Evolutionary conservation across 1,140 invertebrate genomes (phyloP).

Genomic region (Plectrocnemia conspersa): DNA sequence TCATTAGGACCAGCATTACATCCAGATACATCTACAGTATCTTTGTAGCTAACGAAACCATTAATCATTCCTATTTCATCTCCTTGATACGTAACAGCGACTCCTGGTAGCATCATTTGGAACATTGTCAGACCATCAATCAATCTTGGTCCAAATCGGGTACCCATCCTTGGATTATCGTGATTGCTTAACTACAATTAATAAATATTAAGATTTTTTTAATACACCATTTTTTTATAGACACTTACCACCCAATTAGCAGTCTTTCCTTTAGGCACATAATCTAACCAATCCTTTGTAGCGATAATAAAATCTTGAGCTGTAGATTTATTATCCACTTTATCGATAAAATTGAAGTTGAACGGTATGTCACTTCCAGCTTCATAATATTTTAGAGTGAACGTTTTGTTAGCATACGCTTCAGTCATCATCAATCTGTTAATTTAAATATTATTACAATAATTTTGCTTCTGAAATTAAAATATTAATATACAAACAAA

Average conservation of each 20-base stretch:
- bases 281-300: conserved; percentile 53
- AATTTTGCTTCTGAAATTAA: neutral
- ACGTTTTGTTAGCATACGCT: conserved; percentile 55
- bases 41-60: conserved; percentile 53
- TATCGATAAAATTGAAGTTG: conserved; percentile 62
- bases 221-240: conserved; percentile 4
- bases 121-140: conserved; percentile 63
- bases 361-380: conserved; percentile 62
- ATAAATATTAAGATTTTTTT: neutral
- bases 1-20: conserved; percentile 38
- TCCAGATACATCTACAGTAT: conserved; percentile 47
- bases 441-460: conserved; percentile 5
- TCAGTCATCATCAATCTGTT: conserved; percentile 63
- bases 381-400: conserved; percentile 60
- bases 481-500: conserved; percentile 14
- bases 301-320: conserved; percentile 42
- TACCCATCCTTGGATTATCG: conserved; percentile 61
- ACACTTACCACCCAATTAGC: conserved; percentile 57
- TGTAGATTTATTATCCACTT: conserved; percentile 40
- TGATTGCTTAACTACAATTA: conserved; percentile 60
- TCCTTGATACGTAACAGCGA: conserved; percentile 67
- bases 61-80: conserved; percentile 71
- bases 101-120: conserved; percentile 62
- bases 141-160: conserved; percentile 57
- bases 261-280: conserved; percentile 46